These are phyloP conservation scores for Allygus modestus DNA, from an alignment of 2,888 invertebrate genomes.

Conservation along the genomic window DNA sequence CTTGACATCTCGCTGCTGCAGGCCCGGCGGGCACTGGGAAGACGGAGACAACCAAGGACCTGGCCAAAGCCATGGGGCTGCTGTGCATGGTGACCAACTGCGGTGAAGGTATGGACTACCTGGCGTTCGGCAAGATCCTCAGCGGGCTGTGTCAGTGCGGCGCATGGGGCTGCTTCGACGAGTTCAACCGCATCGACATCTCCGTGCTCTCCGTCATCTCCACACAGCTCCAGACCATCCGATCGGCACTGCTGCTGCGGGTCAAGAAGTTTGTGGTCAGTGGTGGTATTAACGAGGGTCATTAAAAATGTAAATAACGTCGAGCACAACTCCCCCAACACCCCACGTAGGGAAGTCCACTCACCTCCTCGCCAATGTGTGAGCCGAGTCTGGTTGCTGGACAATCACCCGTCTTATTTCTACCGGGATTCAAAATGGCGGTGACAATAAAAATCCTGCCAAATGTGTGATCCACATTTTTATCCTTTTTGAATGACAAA, in stretches of 20 bases:
- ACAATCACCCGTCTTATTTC: too few relatives aligned
- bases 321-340: too few relatives aligned
- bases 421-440: too few relatives aligned
- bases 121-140: slow-evolving; percentile 87
- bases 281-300: neutral
- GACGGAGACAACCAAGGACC: slow-evolving; percentile 81
- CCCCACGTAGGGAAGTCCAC: too few relatives aligned
- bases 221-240: slow-evolving; percentile 92
- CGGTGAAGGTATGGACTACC: slow-evolving; percentile 95
- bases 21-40: slow-evolving; percentile 6
- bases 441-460: too few relatives aligned
- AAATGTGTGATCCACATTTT: too few relatives aligned
- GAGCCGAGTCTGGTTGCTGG: too few relatives aligned
- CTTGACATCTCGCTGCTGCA: neutral
- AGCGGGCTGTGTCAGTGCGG: slow-evolving; percentile 91
- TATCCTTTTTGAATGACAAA: too few relatives aligned
- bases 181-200: slow-evolving; percentile 95
- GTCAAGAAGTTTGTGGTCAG: slow-evolving; percentile 85
- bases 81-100: slow-evolving; percentile 94
- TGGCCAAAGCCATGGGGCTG: slow-evolving; percentile 92
- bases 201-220: slow-evolving; percentile 96
- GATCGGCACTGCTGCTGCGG: slow-evolving; percentile 88
- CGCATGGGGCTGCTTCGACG: slow-evolving; percentile 98
- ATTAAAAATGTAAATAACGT: slow-evolving; percentile 62
- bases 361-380: too few relatives aligned